A percentile compares a stretch with the other conserved stretches of the same genome.
These are phyloP conservation scores for Avahi laniger DNA, from an alignment of 2,797 vertebrate genomes.

Conservation along the genomic window DNA sequence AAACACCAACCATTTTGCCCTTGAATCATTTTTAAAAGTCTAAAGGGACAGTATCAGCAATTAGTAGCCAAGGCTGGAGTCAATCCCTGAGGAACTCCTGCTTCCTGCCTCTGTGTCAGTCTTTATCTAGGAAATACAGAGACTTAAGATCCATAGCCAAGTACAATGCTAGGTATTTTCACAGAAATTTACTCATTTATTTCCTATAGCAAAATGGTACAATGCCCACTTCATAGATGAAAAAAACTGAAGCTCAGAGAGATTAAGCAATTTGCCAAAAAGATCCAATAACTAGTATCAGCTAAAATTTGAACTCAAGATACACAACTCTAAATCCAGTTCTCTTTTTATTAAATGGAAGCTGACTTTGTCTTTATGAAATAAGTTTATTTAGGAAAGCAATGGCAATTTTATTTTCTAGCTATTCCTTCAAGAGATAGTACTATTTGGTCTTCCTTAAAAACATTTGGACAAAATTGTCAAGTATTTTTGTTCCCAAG, in stretches of 20 bases:
- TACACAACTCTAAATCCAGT: neutral
- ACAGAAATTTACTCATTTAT: constrained; percentile 19
- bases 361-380: constrained; percentile 8
- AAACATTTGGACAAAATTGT: constrained; percentile 22
- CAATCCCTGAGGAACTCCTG: neutral
- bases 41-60: constrained; percentile 23
- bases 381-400: neutral
- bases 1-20: constrained; percentile 23
- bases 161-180: neutral
- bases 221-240: neutral
- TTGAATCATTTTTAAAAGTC: constrained; percentile 46
- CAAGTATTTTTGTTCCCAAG: constrained; percentile 38
- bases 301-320: constrained; percentile 34
- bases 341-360: neutral
- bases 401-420: neutral
- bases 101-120: constrained; percentile 2
- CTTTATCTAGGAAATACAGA: constrained; percentile 13
- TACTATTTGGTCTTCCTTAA: constrained; percentile 54
- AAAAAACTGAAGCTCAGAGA: constrained; percentile 26
- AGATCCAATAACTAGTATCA: neutral
- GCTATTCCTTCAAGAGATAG: neutral
- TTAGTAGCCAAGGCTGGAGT: constrained; percentile 23
- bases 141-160: neutral
- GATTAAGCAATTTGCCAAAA: constrained; percentile 9
- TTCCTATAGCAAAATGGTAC: neutral